A percentile compares a stretch with the other conserved stretches of the same genome.
These are phyloP conservation scores for Torymus auratus DNA, from an alignment of 2,888 invertebrate genomes.

Conservation along the genomic window DNA sequence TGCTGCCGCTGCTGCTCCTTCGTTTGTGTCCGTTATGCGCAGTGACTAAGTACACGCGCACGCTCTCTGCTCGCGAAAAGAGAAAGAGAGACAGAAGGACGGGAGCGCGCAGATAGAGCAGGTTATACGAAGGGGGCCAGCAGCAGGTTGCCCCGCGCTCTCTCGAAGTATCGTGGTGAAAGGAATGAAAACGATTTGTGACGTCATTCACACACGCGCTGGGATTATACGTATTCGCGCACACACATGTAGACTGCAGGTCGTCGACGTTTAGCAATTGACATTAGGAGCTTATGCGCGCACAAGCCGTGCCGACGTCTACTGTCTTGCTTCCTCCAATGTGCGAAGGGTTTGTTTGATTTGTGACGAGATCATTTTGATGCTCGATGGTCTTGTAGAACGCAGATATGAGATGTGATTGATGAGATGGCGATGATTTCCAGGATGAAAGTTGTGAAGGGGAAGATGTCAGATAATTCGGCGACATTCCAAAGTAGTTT, in stretches of 20 bases:
- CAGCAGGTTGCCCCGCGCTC: slow-evolving; percentile 43
- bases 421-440: slow-evolving; percentile 17
- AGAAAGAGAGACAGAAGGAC: neutral
- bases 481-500: neutral
- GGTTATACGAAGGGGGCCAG: slow-evolving; percentile 35
- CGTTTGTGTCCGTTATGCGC: slow-evolving; percentile 35
- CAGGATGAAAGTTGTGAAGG: slow-evolving; percentile 16
- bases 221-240: slow-evolving; percentile 18
- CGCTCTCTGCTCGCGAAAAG: slow-evolving; percentile 4
- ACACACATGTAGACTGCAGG: neutral
- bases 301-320: slow-evolving; percentile 2
- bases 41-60: neutral
- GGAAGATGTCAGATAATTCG: neutral
- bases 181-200: slow-evolving; percentile 65
- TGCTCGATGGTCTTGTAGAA: neutral
- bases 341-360: slow-evolving; percentile 18
- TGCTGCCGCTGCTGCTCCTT: slow-evolving; percentile 35
- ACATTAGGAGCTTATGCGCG: slow-evolving; percentile 57
- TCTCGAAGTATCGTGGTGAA: slow-evolving; percentile 60
- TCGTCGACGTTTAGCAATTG: slow-evolving; percentile 45
- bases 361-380: slow-evolving; percentile 21
- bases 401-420: slow-evolving; percentile 18
- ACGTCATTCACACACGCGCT: slow-evolving; percentile 54
- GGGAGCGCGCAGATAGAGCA: slow-evolving; percentile 12
- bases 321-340: too few species aligned